Percentiles rank a stretch among this genome's conserved stretches.
These are phyloP conservation scores for Myrmecobius fasciatus DNA, from an alignment of 2,113 vertebrate species.

Conservation along the genomic window DNA sequence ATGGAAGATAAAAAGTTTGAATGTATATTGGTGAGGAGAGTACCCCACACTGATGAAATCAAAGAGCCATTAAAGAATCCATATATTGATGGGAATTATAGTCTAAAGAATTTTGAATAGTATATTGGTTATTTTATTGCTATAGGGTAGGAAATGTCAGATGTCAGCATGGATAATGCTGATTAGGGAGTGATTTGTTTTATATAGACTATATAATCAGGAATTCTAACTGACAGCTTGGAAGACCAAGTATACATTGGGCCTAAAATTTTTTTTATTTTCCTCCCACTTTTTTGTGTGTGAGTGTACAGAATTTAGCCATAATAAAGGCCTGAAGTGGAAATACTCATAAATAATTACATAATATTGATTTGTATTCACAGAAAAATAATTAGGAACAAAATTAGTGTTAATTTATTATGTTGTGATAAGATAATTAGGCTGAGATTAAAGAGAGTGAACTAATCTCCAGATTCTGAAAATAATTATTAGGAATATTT, in stretches of 20 bases:
- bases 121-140: neutral
- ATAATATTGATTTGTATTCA: neutral
- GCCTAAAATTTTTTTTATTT: neutral
- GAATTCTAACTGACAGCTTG: neutral
- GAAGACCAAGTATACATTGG: neutral
- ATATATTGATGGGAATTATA: neutral
- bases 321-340: neutral
- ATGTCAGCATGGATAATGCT: neutral
- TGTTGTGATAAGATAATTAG: slow-evolving; percentile 36
- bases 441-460: neutral
- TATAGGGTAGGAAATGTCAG: neutral
- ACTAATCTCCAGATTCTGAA: slow-evolving; percentile 39
- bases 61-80: neutral
- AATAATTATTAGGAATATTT: slow-evolving; percentile 15
- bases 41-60: neutral
- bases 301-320: neutral
- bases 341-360: neutral
- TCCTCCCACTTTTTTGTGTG: neutral
- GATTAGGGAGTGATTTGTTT: neutral
- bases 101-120: neutral
- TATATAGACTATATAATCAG: neutral
- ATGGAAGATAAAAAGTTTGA: neutral
- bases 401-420: slow-evolving; percentile 16
- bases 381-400: neutral
- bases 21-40: neutral